Evolutionary conservation across 2,113 vertebrate genomes (phyloP).

Genomic region (Noctilio leporinus): DNA sequence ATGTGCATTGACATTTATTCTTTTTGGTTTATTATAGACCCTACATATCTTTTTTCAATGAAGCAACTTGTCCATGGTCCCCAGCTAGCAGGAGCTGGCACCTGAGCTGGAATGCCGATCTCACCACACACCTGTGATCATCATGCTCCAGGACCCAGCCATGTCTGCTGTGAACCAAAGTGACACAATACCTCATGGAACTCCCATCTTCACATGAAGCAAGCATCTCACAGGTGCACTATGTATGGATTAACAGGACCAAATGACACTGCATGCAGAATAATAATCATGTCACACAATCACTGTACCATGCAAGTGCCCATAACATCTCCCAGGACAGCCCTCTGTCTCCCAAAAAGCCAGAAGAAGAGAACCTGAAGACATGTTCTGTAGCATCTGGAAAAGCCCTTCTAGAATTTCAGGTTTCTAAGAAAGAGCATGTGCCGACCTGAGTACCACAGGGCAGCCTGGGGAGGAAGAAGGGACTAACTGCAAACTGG

Average conservation of each 20-base stretch:
- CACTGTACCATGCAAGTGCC: neutral
- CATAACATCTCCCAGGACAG: neutral
- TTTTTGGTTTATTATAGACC: neutral
- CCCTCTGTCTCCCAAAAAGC: neutral
- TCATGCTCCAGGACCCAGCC: neutral
- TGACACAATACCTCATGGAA: neutral
- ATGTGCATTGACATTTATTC: neutral
- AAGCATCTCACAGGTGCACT: too few species aligned
- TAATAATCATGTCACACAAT: neutral
- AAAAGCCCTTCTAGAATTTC: neutral
- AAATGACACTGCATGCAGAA: neutral
- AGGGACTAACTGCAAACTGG: neutral
- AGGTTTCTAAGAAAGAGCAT: neutral
- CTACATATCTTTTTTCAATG: too few species aligned
- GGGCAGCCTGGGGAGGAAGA: neutral
- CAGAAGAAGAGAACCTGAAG: neutral
- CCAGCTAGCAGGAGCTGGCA: neutral
- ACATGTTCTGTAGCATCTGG: neutral
- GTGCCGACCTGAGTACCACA: neutral
- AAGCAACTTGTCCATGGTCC: neutral
- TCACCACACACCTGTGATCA: neutral
- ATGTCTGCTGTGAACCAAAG: neutral
- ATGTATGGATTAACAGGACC: neutral
- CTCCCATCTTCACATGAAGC: neutral
- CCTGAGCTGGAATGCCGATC: neutral